Evolutionary conservation across 1,140 invertebrate species (phyloP).

Genomic region (Plodia interpunctella): DNA sequence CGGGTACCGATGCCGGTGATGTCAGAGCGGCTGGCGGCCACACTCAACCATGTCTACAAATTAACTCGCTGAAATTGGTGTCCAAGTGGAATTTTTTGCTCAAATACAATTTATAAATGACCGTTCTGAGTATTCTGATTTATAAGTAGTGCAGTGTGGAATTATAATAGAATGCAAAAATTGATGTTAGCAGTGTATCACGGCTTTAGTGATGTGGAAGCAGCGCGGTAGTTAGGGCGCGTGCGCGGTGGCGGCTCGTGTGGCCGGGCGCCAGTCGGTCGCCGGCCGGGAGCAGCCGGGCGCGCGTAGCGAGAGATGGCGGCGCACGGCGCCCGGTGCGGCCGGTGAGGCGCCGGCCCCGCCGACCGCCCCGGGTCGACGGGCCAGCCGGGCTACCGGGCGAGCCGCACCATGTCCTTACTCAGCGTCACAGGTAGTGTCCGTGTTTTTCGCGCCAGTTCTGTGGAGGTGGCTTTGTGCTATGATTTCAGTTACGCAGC

Average conservation of each 20-base stretch:
- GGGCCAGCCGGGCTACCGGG: slow-evolving; percentile 57
- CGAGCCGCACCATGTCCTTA: slow-evolving; percentile 68
- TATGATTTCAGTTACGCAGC: slow-evolving; percentile 35
- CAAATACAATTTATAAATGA: neutral
- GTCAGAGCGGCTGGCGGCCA: slow-evolving; percentile 51
- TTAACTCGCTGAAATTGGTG: neutral
- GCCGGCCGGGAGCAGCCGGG: slow-evolving; percentile 66
- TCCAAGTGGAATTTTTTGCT: neutral
- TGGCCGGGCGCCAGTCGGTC: slow-evolving; percentile 68
- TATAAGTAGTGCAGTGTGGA: neutral
- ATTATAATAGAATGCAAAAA: neutral
- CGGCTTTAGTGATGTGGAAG: slow-evolving; percentile 11
- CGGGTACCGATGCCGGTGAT: slow-evolving; percentile 66
- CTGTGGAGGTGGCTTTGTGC: slow-evolving; percentile 31
- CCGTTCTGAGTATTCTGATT: no score
- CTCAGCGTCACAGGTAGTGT: slow-evolving; percentile 74
- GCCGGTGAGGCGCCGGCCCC: slow-evolving; percentile 69
- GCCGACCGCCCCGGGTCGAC: slow-evolving; percentile 71
- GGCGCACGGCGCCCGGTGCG: slow-evolving; percentile 58
- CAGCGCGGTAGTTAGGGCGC: neutral
- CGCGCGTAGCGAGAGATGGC: slow-evolving; percentile 65
- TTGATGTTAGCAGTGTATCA: neutral
- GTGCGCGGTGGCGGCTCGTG: slow-evolving; percentile 24
- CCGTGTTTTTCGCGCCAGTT: slow-evolving; percentile 35
- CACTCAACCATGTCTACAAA: neutral